Evolutionary conservation across 2,888 invertebrate species (phyloP), one percentile per base, ranked within the genome.

Genomic region (Plagodis pulveraria): DNA sequence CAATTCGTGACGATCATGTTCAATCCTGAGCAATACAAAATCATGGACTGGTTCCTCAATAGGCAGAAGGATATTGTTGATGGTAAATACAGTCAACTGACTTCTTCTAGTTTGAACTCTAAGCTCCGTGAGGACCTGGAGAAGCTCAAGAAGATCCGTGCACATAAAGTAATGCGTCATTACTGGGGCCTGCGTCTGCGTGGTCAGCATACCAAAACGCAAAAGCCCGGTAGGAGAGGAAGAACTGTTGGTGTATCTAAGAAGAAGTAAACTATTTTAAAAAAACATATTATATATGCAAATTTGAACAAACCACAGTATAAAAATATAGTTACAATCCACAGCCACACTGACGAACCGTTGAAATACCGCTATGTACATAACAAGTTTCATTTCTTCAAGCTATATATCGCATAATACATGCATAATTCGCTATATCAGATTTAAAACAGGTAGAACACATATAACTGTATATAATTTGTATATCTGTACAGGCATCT

Each of bases 161-260:
- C 99, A 65, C 99, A 99, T 92, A 96, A 99, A 86, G 99, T 99
- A 90, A 96, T 99, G 93, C 96, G 99, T 93, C 99, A 99, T 86
- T 99, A 98, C 94, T 99, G 99, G 99, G 99, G 99, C 82, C 97
- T 99, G 76, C 96, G 99, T 93, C 99, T 99, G 58, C 96, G 99
- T 89, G 99, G 99, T 94, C 99, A 99, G 92, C 99, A 99, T 88
- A 99, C 99, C 59, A 99, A 99, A 94, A 99, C 99, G n/a, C n/a
- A n/a, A n/a, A n/a, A n/a, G 45, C 99, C 99, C 73, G 99, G 99
- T 81, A 96, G 99, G 88, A 96, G 99, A 94, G 99, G 99, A 93
- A 96, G 99, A 93, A 99, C 99, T 93, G 99, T 99, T 80, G 99
- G 99, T 98, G 99, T 99, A 80, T 99, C 99, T 84, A 99, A 99